A percentile compares a stretch with the other conserved stretches of the same genome.
Conservation (phyloP, 2,113 vertebrate species). For the Callionymus lyra region DNA sequence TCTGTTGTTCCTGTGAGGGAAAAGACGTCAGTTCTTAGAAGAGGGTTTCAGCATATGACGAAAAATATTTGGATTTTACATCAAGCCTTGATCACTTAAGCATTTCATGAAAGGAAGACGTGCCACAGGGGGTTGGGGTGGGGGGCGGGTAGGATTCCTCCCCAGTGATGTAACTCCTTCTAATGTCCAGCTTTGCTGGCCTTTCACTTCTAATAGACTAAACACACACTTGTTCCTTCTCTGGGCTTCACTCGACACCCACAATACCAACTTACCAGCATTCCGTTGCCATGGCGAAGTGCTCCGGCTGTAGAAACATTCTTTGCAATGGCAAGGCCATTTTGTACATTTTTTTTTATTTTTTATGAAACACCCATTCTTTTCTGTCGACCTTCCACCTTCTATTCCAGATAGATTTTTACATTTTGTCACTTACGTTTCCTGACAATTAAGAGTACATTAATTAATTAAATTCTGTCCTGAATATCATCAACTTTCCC, state of each 20-base stretch:
- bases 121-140: constrained; percentile 34
- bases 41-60: no score
- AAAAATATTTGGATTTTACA: constrained; percentile 4
- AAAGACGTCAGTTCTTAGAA: neutral
- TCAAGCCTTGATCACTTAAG: constrained; percentile 27
- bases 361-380: constrained; percentile 25
- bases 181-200: constrained; percentile 32
- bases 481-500: no score
- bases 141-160: constrained; percentile 40
- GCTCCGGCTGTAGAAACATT: constrained; percentile 45
- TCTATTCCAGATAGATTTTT: neutral
- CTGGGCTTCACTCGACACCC: constrained; percentile 44
- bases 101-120: constrained; percentile 40
- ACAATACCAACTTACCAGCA: constrained; percentile 44
- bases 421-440: no score
- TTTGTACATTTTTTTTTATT: no score
- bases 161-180: constrained; percentile 56
- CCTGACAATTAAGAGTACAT: no score
- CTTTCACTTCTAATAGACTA: constrained; percentile 41
- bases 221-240: constrained; percentile 48
- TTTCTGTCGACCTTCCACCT: constrained; percentile 18
- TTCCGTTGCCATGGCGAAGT: constrained; percentile 59
- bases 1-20: constrained; percentile 87
- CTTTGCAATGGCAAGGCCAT: constrained; percentile 51
- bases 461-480: no score